Base-by-base conservation (phyloP, 53 echinoderm and acorn worm species). In the Echinarachnius parma region DNA sequence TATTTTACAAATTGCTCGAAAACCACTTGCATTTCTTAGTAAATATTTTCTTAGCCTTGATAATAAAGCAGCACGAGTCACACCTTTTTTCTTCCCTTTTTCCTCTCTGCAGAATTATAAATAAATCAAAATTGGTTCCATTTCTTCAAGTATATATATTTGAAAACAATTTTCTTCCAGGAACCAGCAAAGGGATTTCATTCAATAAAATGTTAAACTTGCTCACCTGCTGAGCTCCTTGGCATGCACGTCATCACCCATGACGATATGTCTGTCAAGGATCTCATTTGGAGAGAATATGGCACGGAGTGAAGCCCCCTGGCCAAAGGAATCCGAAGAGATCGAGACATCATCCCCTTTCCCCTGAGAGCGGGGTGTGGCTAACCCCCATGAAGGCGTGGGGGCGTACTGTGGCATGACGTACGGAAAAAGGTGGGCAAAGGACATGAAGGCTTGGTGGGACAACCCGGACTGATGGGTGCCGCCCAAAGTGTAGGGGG, bases 181-280 rank as follows among this genome's bases (percentile, higher is more conserved):
- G n/a, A n/a, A n/a, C n/a, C n/a, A n/a, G n/a, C n/a, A n/a, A n/a
- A n/a, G n/a, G n/a, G n/a, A n/a, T n/a, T n/a, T n/a, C n/a, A n/a
- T n/a, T n/a, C n/a, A n/a, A n/a, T n/a, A n/a, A n/a, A n/a, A n/a
- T n/a, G n/a, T n/a, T n/a, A n/a, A n/a, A n/a, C 7, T 9, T 8
- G 59, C 83, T 83, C 64, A 93, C 93, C 86, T 77, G 29, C 83
- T 93, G 2, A 93, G 80, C 57, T 84, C 86, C 44, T 93, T 82
- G 36, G 79, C 67, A 58, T 93, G 93, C 19, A 81, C 78, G 18
- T 60, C 74, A 39, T 76, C 83, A 22, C 93, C 86, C 16, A 93
- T 68, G 49, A 80, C 80, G 62, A 93, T 89, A 34, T 93, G 89
- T n/a, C 89, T 81, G 61, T 93, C 93, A 30, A 93, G 81, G 21